Percentiles rank a stretch among this genome's conserved stretches.
These are phyloP conservation scores for Apolygus lucorum DNA, from an alignment of 1,140 invertebrate genomes.

Conservation along the genomic window DNA sequence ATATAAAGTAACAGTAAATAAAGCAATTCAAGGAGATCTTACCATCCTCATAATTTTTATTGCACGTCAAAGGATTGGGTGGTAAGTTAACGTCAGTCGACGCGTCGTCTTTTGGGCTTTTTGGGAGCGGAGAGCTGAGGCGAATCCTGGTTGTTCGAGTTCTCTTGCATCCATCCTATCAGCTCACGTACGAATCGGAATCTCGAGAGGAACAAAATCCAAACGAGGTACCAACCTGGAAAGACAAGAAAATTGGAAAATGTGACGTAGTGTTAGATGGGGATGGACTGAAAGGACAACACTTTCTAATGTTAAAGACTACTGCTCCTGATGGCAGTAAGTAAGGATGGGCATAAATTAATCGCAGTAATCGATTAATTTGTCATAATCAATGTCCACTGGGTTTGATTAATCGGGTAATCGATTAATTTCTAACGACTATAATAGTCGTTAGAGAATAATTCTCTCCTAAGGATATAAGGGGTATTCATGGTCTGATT, in stretches of 20 bases:
- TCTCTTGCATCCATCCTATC: conserved; percentile 58
- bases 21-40: neutral
- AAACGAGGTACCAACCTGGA: conserved; percentile 82
- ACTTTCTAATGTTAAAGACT: neutral
- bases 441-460: too few species aligned
- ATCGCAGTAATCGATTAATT: too few species aligned
- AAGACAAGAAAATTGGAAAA: conserved; percentile 12
- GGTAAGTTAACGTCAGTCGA: neutral
- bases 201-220: conserved; percentile 77
- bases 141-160: conserved; percentile 38
- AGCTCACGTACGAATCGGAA: conserved; percentile 79
- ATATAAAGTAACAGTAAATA: neutral
- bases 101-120: neutral
- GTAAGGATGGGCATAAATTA: too few species aligned
- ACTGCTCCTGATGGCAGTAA: too few species aligned
- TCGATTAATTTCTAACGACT: too few species aligned
- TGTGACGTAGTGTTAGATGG: neutral
- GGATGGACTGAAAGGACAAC: neutral
- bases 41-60: neutral
- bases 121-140: conserved; percentile 37
- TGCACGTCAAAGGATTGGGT: neutral
- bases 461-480: too few species aligned
- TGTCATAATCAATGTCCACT: too few species aligned
- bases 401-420: too few species aligned
- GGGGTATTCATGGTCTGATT: too few species aligned